Base-by-base conservation (phyloP, 1,140 invertebrate species). In the Apis cerana region DNA sequence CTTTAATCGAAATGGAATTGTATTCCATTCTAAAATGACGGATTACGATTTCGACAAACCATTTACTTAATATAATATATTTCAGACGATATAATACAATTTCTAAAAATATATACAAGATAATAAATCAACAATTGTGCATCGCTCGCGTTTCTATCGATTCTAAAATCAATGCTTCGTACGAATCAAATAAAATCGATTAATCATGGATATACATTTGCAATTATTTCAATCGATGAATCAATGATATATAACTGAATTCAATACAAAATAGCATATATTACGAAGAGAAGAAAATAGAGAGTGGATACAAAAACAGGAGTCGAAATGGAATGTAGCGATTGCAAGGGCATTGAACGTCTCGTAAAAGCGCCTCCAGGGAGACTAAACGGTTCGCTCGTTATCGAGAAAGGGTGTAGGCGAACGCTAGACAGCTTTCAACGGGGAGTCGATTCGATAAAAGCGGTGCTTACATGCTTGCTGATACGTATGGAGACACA, bases 361-460 rank as follows among this genome's bases (percentile, higher is more conserved):
- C 58, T 71, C 68, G 23, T 13, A 12, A 23, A 27, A 80, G 10
- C 52, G 77, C 58, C 77, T 59, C 77, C n/a, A 64, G 77, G 58
- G 58, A 80, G 77, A 80, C 72, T 62, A 72, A 80, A 80, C 77
- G 77, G 68, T 79, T 79, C 67, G 77, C 67, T 79, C 77, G 67
- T 79, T 79, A 62, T 59, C 48, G 12, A 61, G 54, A 79, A 48
- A 58, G 50, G 23, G 52, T 54, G 62, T 19, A 76, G 23, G 58
- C 50, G 61, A 33, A 61, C 48, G 72, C 9, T 62, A 62, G 19
- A 33, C 50, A 23, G 48, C 48, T 54, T 27, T 50, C 48, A 52
- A 48, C 64, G 15, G 15, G 12, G 33, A 50, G 21, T 59, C 27
- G 54, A 27, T 21, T 7, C 64, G 76, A 80, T 72, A 61, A 71